phyloP scores from a whole-genome alignment of 2,113 vertebrate species.

The Osmerus mordax region DNA sequence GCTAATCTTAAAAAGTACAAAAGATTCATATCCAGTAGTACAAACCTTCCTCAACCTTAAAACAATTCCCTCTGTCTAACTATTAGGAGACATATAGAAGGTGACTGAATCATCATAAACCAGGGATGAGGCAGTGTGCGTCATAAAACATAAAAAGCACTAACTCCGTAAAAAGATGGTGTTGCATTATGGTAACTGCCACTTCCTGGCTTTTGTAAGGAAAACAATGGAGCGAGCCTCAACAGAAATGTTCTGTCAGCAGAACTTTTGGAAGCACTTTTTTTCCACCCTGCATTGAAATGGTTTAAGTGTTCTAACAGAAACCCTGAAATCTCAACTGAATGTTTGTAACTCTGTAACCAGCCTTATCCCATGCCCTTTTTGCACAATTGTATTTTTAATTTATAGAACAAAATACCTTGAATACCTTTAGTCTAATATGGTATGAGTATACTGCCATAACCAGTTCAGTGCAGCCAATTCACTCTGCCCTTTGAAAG shows the following conservation, averaged over 20 bases:
- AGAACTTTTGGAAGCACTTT: background rate
- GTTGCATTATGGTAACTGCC: slow-evolving; percentile 8
- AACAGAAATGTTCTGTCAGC: background rate
- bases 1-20: no score
- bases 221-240: slow-evolving; percentile 6
- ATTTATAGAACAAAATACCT: no score
- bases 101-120: no score
- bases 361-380: no score
- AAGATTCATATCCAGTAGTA: no score
- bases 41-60: no score
- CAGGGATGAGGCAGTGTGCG: background rate
- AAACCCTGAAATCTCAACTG: no score
- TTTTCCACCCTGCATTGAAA: background rate
- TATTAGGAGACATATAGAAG: no score
- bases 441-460: background rate
- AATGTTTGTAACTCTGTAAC: no score
- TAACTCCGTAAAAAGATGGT: background rate
- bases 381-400: no score
- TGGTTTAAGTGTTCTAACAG: background rate
- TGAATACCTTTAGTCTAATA: background rate
- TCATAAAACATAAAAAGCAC: slow-evolving; percentile 6
- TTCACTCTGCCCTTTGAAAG: slow-evolving; percentile 26
- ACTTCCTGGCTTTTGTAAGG: slow-evolving; percentile 5
- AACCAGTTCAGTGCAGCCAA: slow-evolving; percentile 1
- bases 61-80: no score